These are phyloP conservation scores for Epizoanthus illoricatus DNA, from an alignment of 92 coral and sea anemone genomes.

Conservation along the genomic window DNA sequence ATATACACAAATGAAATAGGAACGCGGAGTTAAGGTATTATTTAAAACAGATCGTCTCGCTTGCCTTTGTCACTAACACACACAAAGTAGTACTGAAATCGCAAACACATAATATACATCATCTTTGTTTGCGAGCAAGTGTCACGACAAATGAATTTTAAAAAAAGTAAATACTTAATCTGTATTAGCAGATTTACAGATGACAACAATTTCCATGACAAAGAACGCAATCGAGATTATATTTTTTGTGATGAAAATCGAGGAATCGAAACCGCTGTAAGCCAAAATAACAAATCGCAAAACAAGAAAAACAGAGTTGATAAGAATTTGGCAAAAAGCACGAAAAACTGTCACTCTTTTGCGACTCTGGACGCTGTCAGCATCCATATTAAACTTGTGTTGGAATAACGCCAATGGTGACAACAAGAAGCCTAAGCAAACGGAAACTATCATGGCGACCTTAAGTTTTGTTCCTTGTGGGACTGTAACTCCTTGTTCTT, in stretches of 20 bases:
- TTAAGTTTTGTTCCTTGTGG: constrained; percentile 39
- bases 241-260: constrained; percentile 49
- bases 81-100: too few species aligned
- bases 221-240: constrained; percentile 35
- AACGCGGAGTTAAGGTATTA: too few species aligned
- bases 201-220: constrained; percentile 25
- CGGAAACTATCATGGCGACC: constrained; percentile 39
- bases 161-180: constrained; percentile 33
- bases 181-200: not conserved
- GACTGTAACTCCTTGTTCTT: constrained; percentile 21
- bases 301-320: constrained; percentile 32
- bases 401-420: constrained; percentile 44
- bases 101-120: too few species aligned
- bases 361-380: constrained; percentile 5
- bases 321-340: constrained; percentile 17
- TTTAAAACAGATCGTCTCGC: too few species aligned
- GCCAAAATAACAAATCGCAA: constrained; percentile 36
- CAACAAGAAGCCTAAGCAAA: constrained; percentile 42
- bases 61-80: too few species aligned
- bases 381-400: constrained; percentile 29
- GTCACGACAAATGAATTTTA: not conserved
- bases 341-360: constrained; percentile 18
- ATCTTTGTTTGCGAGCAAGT: too few species aligned
- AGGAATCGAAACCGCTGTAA: constrained; percentile 34
- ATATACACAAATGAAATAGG: too few species aligned